These are phyloP conservation scores for Oncorhynchus gorbuscha DNA, from an alignment of 2,113 vertebrate species.

Conservation along the genomic window DNA sequence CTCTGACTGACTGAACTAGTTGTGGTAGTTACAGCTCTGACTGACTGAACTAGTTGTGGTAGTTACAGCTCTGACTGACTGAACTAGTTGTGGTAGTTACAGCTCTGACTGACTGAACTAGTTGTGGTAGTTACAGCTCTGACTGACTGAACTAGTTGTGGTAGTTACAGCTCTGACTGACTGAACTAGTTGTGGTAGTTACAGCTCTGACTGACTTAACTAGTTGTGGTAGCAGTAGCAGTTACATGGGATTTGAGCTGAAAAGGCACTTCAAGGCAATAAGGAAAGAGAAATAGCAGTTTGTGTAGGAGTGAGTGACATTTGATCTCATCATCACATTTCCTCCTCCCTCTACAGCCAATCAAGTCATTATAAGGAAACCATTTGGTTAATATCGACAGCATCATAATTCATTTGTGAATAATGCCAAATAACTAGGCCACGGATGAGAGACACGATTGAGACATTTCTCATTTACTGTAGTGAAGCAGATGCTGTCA, in stretches of 20 bases:
- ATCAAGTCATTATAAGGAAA: not conserved
- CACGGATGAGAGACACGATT: constrained; percentile 5
- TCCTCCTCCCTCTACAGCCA: not conserved
- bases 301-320: not conserved
- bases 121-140: too few relatives aligned
- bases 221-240: too few relatives aligned
- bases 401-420: not conserved
- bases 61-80: too few relatives aligned
- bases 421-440: constrained; percentile 25
- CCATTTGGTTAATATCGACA: not conserved
- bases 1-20: too few relatives aligned
- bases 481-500: not conserved
- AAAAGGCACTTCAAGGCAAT: not conserved
- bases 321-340: not conserved
- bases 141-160: too few relatives aligned
- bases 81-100: too few relatives aligned
- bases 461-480: constrained; percentile 14
- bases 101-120: too few relatives aligned
- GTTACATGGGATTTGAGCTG: not conserved
- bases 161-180: too few relatives aligned
- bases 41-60: too few relatives aligned
- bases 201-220: too few relatives aligned
- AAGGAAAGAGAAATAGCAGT: not conserved
- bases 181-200: too few relatives aligned
- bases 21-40: too few relatives aligned